Conservation (phyloP, 1,140 invertebrate species). For the Pogonus chalceus region DNA sequence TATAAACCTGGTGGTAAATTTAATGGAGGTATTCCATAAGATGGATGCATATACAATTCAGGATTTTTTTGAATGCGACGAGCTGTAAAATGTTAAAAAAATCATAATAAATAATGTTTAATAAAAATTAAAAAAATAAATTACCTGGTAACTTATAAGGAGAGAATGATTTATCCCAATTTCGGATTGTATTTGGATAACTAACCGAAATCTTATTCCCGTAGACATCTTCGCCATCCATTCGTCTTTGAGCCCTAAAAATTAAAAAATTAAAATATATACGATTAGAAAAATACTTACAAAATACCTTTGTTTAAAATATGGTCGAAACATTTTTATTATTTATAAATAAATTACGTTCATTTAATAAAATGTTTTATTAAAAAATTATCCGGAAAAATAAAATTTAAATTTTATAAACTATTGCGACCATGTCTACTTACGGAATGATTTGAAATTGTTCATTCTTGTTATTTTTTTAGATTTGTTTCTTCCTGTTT, state of each 20-base stretch:
- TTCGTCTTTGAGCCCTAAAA: conserved; percentile 67
- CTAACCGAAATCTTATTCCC: conserved; percentile 54
- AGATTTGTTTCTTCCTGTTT: too few relatives aligned
- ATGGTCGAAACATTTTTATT: background rate
- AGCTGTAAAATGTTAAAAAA: too few relatives aligned
- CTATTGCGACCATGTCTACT: background rate
- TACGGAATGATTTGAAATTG: too few relatives aligned
- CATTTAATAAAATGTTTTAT: conserved; percentile 3
- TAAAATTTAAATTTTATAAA: background rate
- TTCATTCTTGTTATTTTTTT: too few relatives aligned
- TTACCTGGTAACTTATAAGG: conserved; percentile 25
- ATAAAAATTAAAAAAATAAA: conserved; percentile 10
- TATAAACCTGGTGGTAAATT: too few relatives aligned
- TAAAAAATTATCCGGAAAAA: background rate
- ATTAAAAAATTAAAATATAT: background rate
- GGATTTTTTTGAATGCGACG: too few relatives aligned
- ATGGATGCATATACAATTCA: too few relatives aligned
- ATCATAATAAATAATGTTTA: too few relatives aligned
- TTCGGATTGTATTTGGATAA: conserved; percentile 3
- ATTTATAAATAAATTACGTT: conserved; percentile 3
- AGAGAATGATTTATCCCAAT: conserved; percentile 17
- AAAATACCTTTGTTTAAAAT: background rate
- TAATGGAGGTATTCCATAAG: too few relatives aligned
- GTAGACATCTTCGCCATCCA: conserved; percentile 77
- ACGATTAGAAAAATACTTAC: background rate